Percentiles rank a stretch among this genome's conserved stretches.
phyloP scores from a whole-genome alignment of 1,140 invertebrate species.

The Caenorhabditis remanei region DNA sequence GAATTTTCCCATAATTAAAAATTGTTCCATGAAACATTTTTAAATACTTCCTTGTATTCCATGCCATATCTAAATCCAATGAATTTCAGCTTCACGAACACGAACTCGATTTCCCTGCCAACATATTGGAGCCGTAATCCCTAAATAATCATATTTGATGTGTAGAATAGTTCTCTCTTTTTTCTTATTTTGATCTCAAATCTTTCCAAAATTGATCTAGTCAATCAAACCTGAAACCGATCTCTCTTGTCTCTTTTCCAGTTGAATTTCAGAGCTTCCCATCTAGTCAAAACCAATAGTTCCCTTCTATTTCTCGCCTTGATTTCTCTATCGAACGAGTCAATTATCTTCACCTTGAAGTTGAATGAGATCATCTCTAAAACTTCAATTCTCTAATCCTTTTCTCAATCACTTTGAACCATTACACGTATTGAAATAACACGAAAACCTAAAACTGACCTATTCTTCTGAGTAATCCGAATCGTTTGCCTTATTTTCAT shows the following conservation, averaged over 20 bases:
- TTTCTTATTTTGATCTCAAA: background rate
- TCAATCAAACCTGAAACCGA: background rate
- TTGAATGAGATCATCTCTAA: too few relatives aligned
- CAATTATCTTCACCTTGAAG: background rate
- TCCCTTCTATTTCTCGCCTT: background rate
- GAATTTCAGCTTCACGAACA: conserved; percentile 18
- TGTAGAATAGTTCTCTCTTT: background rate
- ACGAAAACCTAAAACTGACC: background rate
- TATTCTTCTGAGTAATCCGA: background rate
- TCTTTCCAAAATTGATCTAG: background rate
- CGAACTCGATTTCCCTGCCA: conserved; percentile 17
- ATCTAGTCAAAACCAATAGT: background rate
- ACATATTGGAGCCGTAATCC: conserved; percentile 43
- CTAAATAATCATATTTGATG: conserved; percentile 2
- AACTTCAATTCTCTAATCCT: background rate
- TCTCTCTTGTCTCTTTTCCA: background rate
- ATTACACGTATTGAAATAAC: conserved; percentile 26
- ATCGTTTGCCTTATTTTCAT: background rate
- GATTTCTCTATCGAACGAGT: background rate
- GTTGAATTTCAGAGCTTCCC: background rate
- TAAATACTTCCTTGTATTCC: too few relatives aligned
- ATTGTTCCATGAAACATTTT: too few relatives aligned
- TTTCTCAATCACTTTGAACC: conserved; percentile 7
- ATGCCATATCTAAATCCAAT: too few relatives aligned
- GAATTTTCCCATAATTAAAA: too few relatives aligned